A percentile compares a stretch with the other conserved stretches of the same genome.
Evolutionary conservation across 2,888 invertebrate genomes (phyloP).

Genomic region (Cyclophora albipunctata): DNA sequence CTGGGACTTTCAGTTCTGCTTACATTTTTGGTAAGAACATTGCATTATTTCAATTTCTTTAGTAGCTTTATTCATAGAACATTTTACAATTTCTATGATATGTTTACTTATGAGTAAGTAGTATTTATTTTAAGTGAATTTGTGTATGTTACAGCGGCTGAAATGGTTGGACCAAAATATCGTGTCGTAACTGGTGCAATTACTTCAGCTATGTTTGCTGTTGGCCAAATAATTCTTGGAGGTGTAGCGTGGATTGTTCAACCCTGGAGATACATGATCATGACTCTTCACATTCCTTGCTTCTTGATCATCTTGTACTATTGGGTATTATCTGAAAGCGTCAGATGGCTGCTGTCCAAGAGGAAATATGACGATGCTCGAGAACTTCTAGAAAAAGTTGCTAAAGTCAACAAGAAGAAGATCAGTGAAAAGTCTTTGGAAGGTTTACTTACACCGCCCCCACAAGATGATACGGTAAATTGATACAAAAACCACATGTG

Average conservation of each 20-base stretch:
- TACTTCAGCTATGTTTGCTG: slow-evolving; percentile 80
- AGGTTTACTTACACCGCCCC: slow-evolving; percentile 54
- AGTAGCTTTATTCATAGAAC: not conserved
- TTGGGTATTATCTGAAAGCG: slow-evolving; percentile 79
- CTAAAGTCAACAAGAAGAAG: slow-evolving; percentile 75
- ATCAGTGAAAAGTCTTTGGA: slow-evolving; percentile 71
- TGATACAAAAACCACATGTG: too few species aligned
- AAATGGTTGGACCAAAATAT: slow-evolving; percentile 83
- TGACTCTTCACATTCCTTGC: slow-evolving; percentile 80
- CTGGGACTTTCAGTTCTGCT: slow-evolving; percentile 70
- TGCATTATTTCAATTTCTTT: not conserved
- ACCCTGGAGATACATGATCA: slow-evolving; percentile 80
- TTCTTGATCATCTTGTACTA: slow-evolving; percentile 79
- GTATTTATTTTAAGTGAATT: not conserved
- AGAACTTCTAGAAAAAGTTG: slow-evolving; percentile 75
- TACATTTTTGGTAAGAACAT: slow-evolving; percentile 49
- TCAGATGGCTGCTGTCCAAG: slow-evolving; percentile 84
- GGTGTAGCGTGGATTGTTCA: slow-evolving; percentile 79
- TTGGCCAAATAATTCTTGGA: slow-evolving; percentile 81
- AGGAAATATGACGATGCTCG: slow-evolving; percentile 77
- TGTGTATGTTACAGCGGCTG: slow-evolving; percentile 73
- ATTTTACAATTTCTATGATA: too few species aligned
- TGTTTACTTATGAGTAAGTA: not conserved
- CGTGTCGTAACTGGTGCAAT: slow-evolving; percentile 82
- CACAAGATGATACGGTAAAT: slow-evolving; percentile 7